Evolutionary conservation across 2,888 invertebrate genomes (phyloP).

Genomic region (Eulithis prunata): DNA sequence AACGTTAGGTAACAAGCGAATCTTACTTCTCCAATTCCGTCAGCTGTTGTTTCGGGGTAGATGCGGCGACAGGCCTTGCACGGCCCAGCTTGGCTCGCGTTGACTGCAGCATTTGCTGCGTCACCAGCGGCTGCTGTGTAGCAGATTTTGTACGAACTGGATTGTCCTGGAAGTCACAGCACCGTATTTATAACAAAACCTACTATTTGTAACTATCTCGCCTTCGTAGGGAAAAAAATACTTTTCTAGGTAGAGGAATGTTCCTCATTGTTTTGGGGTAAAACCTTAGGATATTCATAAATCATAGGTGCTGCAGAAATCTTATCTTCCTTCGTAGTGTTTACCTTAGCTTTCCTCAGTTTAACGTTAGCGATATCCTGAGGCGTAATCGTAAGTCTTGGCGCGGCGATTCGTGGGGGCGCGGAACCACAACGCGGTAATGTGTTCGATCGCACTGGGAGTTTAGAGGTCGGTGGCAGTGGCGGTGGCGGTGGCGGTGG

Average conservation of each 20-base stretch:
- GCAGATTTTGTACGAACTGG: constrained; percentile 63
- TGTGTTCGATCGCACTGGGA: constrained; percentile 62
- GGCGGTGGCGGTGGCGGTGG: constrained; percentile 64
- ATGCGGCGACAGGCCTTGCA: constrained; percentile 74
- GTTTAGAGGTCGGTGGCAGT: constrained; percentile 48
- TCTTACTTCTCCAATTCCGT: constrained; percentile 69
- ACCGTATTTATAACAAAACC: neutral
- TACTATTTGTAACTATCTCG: too few species aligned
- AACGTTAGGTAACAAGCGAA: neutral
- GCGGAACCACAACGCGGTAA: constrained; percentile 74
- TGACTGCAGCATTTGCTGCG: constrained; percentile 69
- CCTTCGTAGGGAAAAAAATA: too few species aligned
- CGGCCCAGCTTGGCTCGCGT: constrained; percentile 79
- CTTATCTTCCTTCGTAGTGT: too few species aligned
- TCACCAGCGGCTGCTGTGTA: constrained; percentile 65
- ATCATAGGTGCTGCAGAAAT: too few species aligned
- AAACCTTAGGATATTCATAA: too few species aligned
- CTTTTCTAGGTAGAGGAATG: too few species aligned
- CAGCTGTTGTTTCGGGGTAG: constrained; percentile 76
- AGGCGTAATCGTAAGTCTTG: constrained; percentile 73
- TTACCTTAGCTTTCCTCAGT: constrained; percentile 73
- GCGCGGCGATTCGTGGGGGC: constrained; percentile 65
- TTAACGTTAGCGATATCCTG: constrained; percentile 79
- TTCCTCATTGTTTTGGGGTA: too few species aligned
- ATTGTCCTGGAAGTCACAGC: constrained; percentile 60